Conservation (phyloP, 2,113 vertebrate genomes). For the Oncorhynchus gorbuscha region DNA sequence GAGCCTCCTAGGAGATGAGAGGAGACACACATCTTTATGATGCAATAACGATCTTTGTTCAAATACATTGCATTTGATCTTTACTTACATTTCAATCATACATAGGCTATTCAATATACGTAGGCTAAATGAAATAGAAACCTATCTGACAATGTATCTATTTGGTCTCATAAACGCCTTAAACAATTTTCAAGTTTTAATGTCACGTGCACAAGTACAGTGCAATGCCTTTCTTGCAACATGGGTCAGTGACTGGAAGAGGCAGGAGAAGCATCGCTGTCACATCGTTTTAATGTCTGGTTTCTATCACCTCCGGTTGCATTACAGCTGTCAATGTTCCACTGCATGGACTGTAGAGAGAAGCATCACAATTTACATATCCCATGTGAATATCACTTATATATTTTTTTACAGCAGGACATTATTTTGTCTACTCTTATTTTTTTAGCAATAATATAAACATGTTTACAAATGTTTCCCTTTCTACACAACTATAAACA, state of each 20-base stretch:
- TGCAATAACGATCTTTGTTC: background rate
- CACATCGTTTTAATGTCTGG: conserved; percentile 50
- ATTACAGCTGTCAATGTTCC: conserved; percentile 47
- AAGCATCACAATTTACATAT: conserved; percentile 5
- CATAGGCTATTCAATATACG: background rate
- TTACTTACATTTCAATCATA: no score
- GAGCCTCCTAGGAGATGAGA: background rate
- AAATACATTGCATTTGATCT: no score
- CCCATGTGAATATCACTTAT: background rate
- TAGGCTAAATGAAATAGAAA: no score
- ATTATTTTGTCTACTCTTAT: background rate
- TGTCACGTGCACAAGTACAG: no score
- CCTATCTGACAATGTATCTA: no score
- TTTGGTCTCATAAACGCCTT: conserved; percentile 16
- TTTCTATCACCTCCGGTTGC: conserved; percentile 31
- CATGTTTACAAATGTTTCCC: background rate
- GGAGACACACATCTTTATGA: background rate
- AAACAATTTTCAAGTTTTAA: background rate
- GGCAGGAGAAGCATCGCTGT: conserved; percentile 58
- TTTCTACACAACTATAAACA: no score
- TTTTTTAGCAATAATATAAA: background rate
- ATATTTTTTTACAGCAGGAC: background rate
- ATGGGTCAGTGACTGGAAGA: conserved; percentile 52
- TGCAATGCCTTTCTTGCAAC: background rate
- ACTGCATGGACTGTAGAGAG: conserved; percentile 14